phyloP scores from a whole-genome alignment of 2,113 vertebrate genomes.

The Gopherus evgoodei region DNA sequence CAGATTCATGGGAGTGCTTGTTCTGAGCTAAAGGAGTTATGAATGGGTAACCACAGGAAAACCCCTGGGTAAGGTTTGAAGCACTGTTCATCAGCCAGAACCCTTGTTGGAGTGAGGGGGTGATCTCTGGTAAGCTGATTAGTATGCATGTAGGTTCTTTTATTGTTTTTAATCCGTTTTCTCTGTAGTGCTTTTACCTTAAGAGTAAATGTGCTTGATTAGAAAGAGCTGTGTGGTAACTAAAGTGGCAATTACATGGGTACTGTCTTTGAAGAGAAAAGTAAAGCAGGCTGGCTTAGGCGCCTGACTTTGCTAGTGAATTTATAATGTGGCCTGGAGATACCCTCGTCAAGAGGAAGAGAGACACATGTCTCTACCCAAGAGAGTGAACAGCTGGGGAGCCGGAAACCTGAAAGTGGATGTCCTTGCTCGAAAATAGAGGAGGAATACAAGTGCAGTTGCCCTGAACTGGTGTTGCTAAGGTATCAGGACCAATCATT shows the following conservation, averaged over 20 bases:
- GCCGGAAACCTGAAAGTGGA: not conserved
- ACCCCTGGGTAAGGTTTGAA: not conserved
- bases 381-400: too few relatives aligned
- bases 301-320: too few relatives aligned
- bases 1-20: not conserved
- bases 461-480: not conserved
- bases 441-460: not conserved
- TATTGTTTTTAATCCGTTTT: not conserved
- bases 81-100: not conserved
- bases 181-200: not conserved
- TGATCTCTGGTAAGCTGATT: not conserved
- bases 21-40: not conserved
- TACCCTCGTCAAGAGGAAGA: too few relatives aligned
- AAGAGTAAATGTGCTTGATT: not conserved
- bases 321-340: too few relatives aligned
- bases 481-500: not conserved
- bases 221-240: not conserved
- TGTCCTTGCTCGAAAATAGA: not conserved
- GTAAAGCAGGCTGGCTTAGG: too few relatives aligned
- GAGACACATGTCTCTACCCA: too few relatives aligned
- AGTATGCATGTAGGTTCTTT: not conserved
- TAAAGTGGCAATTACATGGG: not conserved
- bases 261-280: too few relatives aligned
- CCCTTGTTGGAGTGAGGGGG: not conserved
- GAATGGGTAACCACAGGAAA: not conserved